A percentile compares a stretch with the other conserved stretches of the same genome.
Evolutionary conservation across 2,797 vertebrate genomes (phyloP).

Genomic region (Coluber constrictor): DNA sequence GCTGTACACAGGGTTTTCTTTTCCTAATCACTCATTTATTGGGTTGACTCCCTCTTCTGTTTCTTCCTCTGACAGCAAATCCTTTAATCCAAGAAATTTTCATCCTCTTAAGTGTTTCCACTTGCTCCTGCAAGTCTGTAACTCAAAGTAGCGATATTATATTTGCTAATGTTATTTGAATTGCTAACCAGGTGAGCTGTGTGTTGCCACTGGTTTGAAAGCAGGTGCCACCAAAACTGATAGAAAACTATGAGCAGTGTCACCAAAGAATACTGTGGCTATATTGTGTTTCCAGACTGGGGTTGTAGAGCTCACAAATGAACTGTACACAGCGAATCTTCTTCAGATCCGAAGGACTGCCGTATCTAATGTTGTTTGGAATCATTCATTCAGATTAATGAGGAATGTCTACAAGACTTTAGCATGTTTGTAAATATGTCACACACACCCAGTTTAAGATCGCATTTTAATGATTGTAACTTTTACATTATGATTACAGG

Average conservation of each 20-base stretch:
- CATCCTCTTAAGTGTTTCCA: background rate
- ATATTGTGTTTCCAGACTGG: background rate
- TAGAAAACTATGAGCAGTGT: background rate
- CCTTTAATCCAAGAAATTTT: background rate
- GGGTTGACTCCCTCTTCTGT: background rate
- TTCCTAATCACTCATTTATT: background rate
- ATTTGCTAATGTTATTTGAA: background rate
- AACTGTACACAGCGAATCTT: background rate
- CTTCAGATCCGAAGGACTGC: background rate
- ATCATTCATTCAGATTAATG: background rate
- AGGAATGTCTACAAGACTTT: background rate
- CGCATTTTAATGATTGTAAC: background rate
- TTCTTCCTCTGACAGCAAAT: background rate
- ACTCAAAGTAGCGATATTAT: background rate
- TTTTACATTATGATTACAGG: constrained; percentile 70
- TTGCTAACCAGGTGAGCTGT: background rate
- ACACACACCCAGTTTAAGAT: background rate
- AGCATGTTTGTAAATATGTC: background rate
- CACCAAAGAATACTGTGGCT: background rate
- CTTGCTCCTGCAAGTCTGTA: background rate
- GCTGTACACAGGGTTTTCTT: background rate
- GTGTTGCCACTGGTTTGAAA: background rate
- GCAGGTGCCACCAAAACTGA: background rate
- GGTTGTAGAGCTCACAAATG: background rate
- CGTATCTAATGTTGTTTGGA: background rate